phyloP scores from a whole-genome alignment of 2,113 vertebrate genomes.

The Sula dactylatra region DNA sequence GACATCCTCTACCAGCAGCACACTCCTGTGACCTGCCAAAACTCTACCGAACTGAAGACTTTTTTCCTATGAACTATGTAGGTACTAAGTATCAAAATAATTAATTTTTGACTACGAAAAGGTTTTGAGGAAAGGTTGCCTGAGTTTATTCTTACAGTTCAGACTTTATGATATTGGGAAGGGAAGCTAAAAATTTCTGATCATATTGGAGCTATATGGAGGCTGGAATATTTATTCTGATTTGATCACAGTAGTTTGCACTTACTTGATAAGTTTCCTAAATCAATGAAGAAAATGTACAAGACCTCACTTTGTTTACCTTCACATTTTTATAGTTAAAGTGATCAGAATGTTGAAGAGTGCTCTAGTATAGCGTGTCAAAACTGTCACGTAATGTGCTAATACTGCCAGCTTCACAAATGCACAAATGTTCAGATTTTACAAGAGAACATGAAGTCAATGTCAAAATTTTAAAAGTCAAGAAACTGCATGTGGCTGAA shows the following conservation, averaged over 20 bases:
- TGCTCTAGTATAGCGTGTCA: not conserved
- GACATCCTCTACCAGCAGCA: not conserved
- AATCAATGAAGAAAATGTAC: not conserved
- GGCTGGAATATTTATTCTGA: not conserved
- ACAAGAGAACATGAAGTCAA: not conserved
- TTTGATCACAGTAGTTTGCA: not conserved
- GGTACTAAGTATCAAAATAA: not conserved
- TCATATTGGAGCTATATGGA: not conserved
- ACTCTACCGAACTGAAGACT: slow-evolving; percentile 39
- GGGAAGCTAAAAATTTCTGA: not conserved
- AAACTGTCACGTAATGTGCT: not conserved
- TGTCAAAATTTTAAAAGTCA: not conserved
- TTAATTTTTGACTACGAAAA: not conserved
- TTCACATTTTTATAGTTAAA: not conserved
- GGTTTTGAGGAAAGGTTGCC: not conserved
- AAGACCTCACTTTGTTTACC: not conserved
- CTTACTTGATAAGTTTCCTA: not conserved
- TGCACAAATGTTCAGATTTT: not conserved
- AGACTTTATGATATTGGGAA: not conserved
- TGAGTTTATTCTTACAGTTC: not conserved
- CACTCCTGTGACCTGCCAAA: not conserved
- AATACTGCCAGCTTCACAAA: not conserved
- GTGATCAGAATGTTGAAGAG: not conserved
- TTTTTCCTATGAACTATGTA: not conserved
- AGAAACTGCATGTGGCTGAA: not conserved